phyloP scores from a whole-genome alignment of 2,113 vertebrate genomes.

The Eira barbara region DNA sequence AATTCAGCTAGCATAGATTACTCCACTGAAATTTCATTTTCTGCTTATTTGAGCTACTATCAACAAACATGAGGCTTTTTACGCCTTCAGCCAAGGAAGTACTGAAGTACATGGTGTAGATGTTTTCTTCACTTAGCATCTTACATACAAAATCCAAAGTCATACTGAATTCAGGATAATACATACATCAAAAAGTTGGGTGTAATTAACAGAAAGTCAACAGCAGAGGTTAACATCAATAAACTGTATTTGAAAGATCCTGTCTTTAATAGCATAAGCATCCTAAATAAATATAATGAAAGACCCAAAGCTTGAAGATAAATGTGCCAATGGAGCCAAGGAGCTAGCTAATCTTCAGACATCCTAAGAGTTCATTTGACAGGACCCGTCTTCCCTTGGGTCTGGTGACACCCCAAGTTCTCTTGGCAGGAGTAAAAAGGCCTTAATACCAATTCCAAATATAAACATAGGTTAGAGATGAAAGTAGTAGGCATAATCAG shows the following conservation, averaged over 20 bases:
- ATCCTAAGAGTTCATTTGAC: constrained; percentile 8
- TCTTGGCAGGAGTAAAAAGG: constrained; percentile 32
- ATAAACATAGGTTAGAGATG: background rate
- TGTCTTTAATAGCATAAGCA: background rate
- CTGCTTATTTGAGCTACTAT: background rate
- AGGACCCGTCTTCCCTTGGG: background rate
- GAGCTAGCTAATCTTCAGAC: background rate
- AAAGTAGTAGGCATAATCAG: background rate
- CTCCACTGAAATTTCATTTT: constrained; percentile 28
- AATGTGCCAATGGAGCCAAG: background rate
- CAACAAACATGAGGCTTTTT: background rate
- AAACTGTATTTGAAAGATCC: background rate
- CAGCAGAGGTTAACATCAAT: background rate
- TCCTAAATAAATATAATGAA: background rate
- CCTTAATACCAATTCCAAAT: background rate
- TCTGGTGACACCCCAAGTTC: background rate
- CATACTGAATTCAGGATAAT: background rate
- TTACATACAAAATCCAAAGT: background rate
- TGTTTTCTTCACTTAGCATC: background rate
- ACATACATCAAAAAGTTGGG: background rate
- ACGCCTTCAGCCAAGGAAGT: background rate
- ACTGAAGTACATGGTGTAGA: background rate
- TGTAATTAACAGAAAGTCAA: constrained; percentile 15
- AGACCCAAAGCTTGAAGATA: background rate
- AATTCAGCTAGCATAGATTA: background rate